Percentiles rank a stretch among this genome's conserved stretches.
These are phyloP conservation scores for Thaleichthys pacificus DNA, from an alignment of 2,797 vertebrate species.

Conservation along the genomic window DNA sequence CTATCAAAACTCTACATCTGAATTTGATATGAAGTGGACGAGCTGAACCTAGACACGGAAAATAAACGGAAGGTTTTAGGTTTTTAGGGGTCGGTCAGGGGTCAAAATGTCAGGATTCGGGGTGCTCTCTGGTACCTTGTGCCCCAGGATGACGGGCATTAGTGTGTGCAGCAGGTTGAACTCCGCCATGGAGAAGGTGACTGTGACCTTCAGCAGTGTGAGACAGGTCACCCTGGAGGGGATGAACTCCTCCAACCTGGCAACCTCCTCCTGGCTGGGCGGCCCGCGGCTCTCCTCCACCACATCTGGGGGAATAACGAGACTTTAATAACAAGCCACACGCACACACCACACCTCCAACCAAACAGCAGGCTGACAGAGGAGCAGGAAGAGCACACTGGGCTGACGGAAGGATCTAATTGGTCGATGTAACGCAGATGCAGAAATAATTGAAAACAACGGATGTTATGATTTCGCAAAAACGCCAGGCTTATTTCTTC, in stretches of 20 bases:
- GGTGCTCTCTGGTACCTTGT: slow-evolving; percentile 78
- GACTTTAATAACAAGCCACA: not conserved
- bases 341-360: slow-evolving; percentile 1
- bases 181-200: slow-evolving; percentile 91
- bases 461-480: slow-evolving; percentile 70
- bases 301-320: slow-evolving; percentile 65
- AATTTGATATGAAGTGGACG: not conserved
- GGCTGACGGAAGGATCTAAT: slow-evolving; percentile 56
- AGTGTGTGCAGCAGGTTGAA: slow-evolving; percentile 93
- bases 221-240: slow-evolving; percentile 88
- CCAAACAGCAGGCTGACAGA: slow-evolving; percentile 41
- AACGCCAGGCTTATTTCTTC: slow-evolving; percentile 60
- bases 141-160: slow-evolving; percentile 85
- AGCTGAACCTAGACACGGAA: not conserved
- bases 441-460: slow-evolving; percentile 66
- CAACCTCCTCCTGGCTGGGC: slow-evolving; percentile 79
- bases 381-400: slow-evolving; percentile 54
- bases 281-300: slow-evolving; percentile 76
- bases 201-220: slow-evolving; percentile 85
- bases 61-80: not conserved
- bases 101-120: not conserved
- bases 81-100: not conserved
- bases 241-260: slow-evolving; percentile 89
- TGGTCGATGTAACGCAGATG: slow-evolving; percentile 68
- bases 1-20: too few relatives aligned